Percentiles rank a stretch among this genome's conserved stretches.
Conservation (phyloP, 2,888 invertebrate species). For the Steinernema hermaphroditum region DNA sequence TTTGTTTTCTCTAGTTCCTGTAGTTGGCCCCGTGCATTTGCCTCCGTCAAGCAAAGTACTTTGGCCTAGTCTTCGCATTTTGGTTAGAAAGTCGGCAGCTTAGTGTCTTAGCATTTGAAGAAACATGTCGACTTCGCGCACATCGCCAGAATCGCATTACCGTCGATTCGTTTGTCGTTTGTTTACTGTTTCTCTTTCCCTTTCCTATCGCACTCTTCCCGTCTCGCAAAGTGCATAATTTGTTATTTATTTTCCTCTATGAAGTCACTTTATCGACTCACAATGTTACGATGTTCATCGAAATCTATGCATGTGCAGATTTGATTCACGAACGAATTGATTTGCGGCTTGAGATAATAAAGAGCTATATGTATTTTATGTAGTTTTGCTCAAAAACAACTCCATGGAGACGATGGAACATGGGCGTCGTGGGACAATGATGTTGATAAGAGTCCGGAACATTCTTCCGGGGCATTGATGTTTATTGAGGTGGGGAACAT, state of each 20-base stretch:
- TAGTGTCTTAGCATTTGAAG: slow-evolving; percentile 22
- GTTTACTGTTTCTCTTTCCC: neutral
- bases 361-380: neutral
- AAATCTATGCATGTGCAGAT: neutral
- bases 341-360: slow-evolving; percentile 2
- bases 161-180: slow-evolving; percentile 22
- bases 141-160: slow-evolving; percentile 17
- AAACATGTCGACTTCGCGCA: slow-evolving; percentile 22
- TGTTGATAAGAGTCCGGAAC: no score
- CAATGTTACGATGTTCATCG: neutral
- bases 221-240: no score
- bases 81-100: slow-evolving; percentile 24
- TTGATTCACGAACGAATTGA: slow-evolving; percentile 1
- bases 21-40: neutral
- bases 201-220: no score
- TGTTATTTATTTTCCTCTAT: no score
- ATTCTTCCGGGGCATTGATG: no score
- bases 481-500: no score
- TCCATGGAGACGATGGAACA: no score
- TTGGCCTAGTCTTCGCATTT: neutral
- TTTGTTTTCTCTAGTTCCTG: neutral
- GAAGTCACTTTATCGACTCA: neutral
- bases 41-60: neutral
- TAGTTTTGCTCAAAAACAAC: neutral
- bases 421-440: no score